Percentiles rank a stretch among this genome's conserved stretches.
phyloP scores from a whole-genome alignment of 2,113 vertebrate species.

The Seriola rivoliana region DNA sequence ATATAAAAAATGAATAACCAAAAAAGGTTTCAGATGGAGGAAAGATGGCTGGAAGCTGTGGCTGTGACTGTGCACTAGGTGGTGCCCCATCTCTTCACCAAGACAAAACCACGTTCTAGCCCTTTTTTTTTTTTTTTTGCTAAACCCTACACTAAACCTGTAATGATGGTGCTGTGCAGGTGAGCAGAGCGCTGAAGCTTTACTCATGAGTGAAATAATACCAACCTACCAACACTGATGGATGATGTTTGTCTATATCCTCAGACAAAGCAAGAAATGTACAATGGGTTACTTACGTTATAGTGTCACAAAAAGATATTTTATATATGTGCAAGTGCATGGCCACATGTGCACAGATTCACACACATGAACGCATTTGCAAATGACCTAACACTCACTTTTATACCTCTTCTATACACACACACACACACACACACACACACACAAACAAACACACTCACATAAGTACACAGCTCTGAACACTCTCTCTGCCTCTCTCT shows the following conservation, averaged over 20 bases:
- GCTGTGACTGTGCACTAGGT: constrained; percentile 81
- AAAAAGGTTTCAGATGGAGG: constrained; percentile 7
- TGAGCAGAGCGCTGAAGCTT: constrained; percentile 29
- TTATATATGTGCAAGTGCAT: background rate
- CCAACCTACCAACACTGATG: background rate
- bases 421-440: background rate
- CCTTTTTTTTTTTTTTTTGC: background rate
- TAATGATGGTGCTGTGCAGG: constrained; percentile 2
- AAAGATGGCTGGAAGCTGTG: constrained; percentile 27
- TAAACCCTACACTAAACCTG: constrained; percentile 34
- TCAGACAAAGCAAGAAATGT: background rate
- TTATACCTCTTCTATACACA: background rate
- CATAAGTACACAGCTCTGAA: background rate
- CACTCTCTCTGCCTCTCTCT: background rate
- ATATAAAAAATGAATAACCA: background rate
- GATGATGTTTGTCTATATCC: constrained; percentile 9
- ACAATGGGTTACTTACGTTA: background rate
- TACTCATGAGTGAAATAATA: constrained; percentile 7
- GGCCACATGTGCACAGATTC: background rate
- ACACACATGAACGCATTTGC: background rate
- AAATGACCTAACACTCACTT: background rate
- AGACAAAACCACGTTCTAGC: constrained; percentile 23
- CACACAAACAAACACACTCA: background rate
- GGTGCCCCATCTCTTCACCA: constrained; percentile 83
- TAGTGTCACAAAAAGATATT: background rate